Conservation (phyloP, 2,888 invertebrate species). For the Agriopis aurantiaria region DNA sequence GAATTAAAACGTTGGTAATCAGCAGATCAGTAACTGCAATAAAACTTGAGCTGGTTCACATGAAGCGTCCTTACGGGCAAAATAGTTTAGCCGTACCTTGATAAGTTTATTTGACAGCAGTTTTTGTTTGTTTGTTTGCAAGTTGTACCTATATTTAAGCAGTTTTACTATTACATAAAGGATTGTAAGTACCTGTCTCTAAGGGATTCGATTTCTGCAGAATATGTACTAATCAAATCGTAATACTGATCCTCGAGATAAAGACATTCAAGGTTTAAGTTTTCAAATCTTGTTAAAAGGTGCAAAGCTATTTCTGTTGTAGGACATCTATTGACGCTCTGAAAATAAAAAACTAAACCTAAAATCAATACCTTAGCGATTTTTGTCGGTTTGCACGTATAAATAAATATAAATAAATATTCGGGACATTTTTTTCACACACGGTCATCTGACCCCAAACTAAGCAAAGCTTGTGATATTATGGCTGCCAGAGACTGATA, state of each 20-base stretch:
- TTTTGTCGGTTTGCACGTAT: not conserved
- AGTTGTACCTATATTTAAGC: not conserved
- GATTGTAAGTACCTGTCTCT: slow-evolving; percentile 83
- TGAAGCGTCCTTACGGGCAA: too few species aligned
- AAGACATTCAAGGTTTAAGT: slow-evolving; percentile 89
- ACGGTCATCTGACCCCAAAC: too few species aligned
- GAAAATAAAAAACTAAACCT: slow-evolving; percentile 37
- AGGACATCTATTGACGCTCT: slow-evolving; percentile 80
- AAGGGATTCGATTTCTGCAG: slow-evolving; percentile 89
- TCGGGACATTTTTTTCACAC: too few species aligned
- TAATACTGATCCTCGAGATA: slow-evolving; percentile 91
- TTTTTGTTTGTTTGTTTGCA: too few species aligned
- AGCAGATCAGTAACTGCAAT: too few species aligned
- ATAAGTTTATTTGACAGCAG: too few species aligned
- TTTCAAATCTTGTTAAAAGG: slow-evolving; percentile 88
- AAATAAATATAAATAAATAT: too few species aligned
- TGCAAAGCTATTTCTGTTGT: slow-evolving; percentile 83
- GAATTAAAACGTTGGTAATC: too few species aligned
- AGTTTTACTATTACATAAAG: not conserved
- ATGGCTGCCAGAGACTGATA: too few species aligned
- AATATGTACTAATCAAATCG: slow-evolving; percentile 89
- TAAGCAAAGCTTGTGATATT: too few species aligned
- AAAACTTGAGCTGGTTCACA: too few species aligned
- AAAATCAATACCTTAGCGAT: not conserved
- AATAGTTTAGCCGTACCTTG: too few species aligned